Conservation (phyloP, 2,797 vertebrate genomes). For the Sorex maritimensis region DNA sequence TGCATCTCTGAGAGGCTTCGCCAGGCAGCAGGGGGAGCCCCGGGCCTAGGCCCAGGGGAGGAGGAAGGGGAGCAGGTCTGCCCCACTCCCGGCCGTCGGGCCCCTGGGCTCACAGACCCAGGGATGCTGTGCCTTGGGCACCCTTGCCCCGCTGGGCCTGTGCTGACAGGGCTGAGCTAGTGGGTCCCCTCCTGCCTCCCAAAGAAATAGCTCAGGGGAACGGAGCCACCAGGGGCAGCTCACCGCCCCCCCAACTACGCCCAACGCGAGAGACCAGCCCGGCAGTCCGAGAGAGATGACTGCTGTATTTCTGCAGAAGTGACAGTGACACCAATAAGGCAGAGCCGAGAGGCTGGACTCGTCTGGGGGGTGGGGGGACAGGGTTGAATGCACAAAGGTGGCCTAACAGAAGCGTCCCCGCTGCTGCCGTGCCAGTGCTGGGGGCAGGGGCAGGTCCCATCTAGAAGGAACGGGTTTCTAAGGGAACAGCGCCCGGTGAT, state of each 20-base stretch:
- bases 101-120: not conserved
- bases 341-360: conserved; percentile 42
- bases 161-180: not conserved
- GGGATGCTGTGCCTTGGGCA: not conserved
- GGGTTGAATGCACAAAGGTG: conserved; percentile 66
- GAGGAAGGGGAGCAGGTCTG: not conserved
- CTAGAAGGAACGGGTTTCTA: not conserved
- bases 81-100: not conserved
- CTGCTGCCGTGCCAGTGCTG: not conserved
- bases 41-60: not conserved
- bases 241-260: not conserved
- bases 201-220: not conserved
- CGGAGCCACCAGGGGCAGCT: not conserved
- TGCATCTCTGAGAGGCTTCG: not conserved
- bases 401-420: not conserved
- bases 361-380: not conserved
- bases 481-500: conserved; percentile 11
- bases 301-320: conserved; percentile 80
- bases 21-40: not conserved
- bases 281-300: conserved; percentile 57
- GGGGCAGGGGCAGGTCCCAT: conserved; percentile 7
- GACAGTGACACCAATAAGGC: conserved; percentile 79
- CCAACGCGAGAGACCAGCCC: no score
- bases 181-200: not conserved
- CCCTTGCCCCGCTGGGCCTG: not conserved